A percentile compares a stretch with the other conserved stretches of the same genome.
Evolutionary conservation across 1,140 invertebrate species (phyloP).

Genomic region (Idris sp.): DNA sequence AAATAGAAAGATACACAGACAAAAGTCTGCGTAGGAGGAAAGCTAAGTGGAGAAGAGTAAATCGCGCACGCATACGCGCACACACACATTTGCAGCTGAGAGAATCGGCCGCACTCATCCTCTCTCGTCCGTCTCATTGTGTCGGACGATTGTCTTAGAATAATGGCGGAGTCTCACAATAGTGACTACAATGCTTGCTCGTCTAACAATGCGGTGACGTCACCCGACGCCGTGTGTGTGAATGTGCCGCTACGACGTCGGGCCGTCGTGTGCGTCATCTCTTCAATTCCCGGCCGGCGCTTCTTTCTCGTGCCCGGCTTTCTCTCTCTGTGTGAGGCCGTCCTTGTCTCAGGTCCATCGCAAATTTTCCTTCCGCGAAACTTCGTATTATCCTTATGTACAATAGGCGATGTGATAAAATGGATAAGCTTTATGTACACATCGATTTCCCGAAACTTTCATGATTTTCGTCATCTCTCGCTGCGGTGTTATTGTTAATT

Average conservation of each 20-base stretch:
- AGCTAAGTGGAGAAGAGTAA: constrained; percentile 55
- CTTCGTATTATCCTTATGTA: constrained; percentile 61
- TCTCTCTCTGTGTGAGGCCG: too few relatives aligned
- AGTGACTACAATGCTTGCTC: constrained; percentile 79
- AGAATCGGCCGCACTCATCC: constrained; percentile 76
- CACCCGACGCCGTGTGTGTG: constrained; percentile 74
- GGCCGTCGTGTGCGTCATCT: constrained; percentile 73
- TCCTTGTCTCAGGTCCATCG: constrained; percentile 51
- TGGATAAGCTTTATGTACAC: constrained; percentile 59
- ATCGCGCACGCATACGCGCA: constrained; percentile 64
- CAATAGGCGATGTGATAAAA: constrained; percentile 61
- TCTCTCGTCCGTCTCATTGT: constrained; percentile 78
- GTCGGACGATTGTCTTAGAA: constrained; percentile 80
- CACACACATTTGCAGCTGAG: too few relatives aligned
- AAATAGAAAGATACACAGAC: too few relatives aligned
- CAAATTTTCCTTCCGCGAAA: constrained; percentile 70
- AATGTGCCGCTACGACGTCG: constrained; percentile 72
- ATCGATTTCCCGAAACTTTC: constrained; percentile 41
- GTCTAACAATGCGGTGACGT: constrained; percentile 80
- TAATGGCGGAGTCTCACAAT: constrained; percentile 79
- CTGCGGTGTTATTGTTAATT: constrained; percentile 48
- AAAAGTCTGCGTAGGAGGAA: too few relatives aligned
- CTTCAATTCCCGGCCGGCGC: constrained; percentile 66
- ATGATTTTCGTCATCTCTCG: constrained; percentile 38
- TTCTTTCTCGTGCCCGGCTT: constrained; percentile 40